phyloP scores from a whole-genome alignment of 2,113 vertebrate genomes.

The Scomber scombrus region DNA sequence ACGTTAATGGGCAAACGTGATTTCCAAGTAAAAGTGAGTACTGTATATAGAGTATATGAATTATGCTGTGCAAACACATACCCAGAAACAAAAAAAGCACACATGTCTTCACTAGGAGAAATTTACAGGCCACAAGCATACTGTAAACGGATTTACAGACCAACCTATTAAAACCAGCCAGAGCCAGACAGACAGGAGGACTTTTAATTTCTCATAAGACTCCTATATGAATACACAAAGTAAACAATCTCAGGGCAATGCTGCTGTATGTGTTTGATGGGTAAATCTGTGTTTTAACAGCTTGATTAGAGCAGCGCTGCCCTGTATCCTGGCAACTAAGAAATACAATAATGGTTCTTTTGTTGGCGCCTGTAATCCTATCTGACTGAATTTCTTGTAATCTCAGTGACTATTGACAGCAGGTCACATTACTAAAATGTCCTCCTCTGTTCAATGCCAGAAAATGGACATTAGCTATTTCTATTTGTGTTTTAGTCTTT shows the following conservation, averaged over 20 bases:
- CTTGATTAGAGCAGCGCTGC: slow-evolving; percentile 36
- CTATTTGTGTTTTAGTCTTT: background rate
- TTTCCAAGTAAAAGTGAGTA: background rate
- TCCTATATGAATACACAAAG: slow-evolving; percentile 27
- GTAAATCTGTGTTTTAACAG: slow-evolving; percentile 51
- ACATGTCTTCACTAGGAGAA: background rate
- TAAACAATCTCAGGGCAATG: slow-evolving; percentile 38
- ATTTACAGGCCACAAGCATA: background rate
- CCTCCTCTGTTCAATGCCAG: slow-evolving; percentile 3
- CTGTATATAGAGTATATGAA: background rate
- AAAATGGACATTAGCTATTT: slow-evolving; percentile 31
- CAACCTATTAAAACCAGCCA: slow-evolving; percentile 4
- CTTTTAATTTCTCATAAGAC: slow-evolving; percentile 45
- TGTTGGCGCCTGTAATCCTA: slow-evolving; percentile 28
- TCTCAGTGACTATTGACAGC: slow-evolving; percentile 43
- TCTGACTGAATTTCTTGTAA: slow-evolving; percentile 42
- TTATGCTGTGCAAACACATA: background rate
- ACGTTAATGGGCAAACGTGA: background rate
- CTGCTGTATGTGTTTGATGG: slow-evolving; percentile 10
- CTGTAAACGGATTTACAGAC: slow-evolving; percentile 6
- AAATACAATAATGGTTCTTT: slow-evolving; percentile 59
- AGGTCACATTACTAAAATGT: slow-evolving; percentile 34
- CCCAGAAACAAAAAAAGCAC: background rate
- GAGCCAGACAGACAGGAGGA: slow-evolving; percentile 3
- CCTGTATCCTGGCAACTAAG: slow-evolving; percentile 73